These are phyloP conservation scores for Tinamus major DNA, from an alignment of 2,797 vertebrate genomes.

Conservation along the genomic window DNA sequence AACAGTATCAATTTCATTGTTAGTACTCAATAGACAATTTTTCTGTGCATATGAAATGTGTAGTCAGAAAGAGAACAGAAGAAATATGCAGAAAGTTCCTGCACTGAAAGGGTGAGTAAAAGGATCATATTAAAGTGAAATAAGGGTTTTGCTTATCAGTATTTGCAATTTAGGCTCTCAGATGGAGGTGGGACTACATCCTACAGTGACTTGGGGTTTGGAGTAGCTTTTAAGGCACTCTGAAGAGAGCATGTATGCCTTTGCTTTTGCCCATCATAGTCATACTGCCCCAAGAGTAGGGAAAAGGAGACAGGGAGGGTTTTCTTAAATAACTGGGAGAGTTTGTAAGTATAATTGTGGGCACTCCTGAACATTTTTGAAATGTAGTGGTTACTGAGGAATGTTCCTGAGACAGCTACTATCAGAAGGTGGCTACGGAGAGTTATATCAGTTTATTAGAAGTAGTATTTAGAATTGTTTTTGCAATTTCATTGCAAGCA, in stretches of 20 bases:
- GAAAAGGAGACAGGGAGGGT: neutral
- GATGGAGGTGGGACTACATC: neutral
- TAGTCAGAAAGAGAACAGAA: neutral
- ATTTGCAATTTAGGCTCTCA: neutral
- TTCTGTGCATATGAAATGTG: neutral
- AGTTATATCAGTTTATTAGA: neutral
- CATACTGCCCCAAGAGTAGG: neutral
- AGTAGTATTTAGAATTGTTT: neutral
- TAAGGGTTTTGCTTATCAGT: neutral
- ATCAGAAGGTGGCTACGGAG: neutral
- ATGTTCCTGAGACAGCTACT: neutral
- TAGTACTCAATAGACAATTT: neutral
- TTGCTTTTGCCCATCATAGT: neutral
- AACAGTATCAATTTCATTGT: neutral
- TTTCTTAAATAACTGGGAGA: neutral
- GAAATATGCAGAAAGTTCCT: neutral
- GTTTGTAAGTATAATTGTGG: neutral
- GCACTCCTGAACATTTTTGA: neutral
- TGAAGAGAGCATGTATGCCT: neutral
- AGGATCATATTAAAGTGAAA: neutral
- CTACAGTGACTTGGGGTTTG: neutral
- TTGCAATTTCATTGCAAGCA: neutral
- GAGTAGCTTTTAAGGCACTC: neutral
- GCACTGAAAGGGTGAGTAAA: neutral
- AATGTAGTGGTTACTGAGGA: fast-evolving